These are phyloP conservation scores for Phaenicophaeus curvirostris DNA, from an alignment of 2,797 vertebrate species.

Conservation along the genomic window DNA sequence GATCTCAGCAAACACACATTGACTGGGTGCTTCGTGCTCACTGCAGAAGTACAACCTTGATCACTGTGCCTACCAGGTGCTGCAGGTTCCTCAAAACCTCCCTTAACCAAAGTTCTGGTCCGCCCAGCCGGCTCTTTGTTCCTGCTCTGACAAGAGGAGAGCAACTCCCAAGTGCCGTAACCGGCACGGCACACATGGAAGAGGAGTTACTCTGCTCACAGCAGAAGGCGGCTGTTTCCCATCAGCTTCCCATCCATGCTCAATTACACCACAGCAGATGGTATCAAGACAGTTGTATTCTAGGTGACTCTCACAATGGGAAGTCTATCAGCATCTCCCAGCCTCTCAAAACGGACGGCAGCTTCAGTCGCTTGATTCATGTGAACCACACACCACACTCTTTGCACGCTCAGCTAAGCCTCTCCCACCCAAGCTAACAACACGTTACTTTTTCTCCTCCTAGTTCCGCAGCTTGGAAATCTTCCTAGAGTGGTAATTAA, in stretches of 20 bases:
- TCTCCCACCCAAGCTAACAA: slow-evolving; percentile 8
- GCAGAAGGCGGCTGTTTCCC: neutral
- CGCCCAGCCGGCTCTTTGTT: neutral
- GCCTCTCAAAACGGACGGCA: neutral
- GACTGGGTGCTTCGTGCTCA: neutral
- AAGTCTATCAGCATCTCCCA: slow-evolving; percentile 2
- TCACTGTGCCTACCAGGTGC: neutral
- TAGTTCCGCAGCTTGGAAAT: slow-evolving; percentile 19
- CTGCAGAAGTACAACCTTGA: neutral
- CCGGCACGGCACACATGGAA: neutral
- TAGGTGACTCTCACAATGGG: neutral
- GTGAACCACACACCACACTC: neutral
- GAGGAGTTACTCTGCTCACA: neutral
- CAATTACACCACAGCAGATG: neutral
- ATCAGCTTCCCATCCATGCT: neutral
- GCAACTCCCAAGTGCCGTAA: neutral
- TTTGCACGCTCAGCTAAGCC: neutral
- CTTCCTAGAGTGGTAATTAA: slow-evolving; percentile 13
- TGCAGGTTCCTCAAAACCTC: neutral
- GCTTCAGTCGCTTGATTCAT: neutral
- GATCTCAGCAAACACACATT: neutral
- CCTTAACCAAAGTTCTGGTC: neutral
- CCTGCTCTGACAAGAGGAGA: neutral
- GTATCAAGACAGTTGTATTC: neutral
- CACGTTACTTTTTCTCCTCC: neutral